Evolutionary conservation across 2,797 vertebrate genomes (phyloP).

Genomic region (Poecilia velifera): DNA sequence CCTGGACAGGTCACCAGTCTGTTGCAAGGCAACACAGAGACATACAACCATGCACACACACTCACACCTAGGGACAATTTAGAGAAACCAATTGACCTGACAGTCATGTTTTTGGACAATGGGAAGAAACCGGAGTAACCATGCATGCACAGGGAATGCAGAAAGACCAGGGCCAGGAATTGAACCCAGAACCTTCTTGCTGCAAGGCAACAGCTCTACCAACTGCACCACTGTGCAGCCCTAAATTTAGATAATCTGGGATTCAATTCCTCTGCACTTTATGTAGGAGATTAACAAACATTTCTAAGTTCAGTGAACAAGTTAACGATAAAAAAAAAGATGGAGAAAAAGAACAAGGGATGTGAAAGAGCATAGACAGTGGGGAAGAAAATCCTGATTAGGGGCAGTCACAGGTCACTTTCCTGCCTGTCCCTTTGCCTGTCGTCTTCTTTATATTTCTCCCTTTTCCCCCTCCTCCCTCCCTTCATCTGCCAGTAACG

Average conservation of each 20-base stretch:
- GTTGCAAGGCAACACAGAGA: no score
- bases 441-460: slow-evolving; percentile 10
- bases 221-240: no score
- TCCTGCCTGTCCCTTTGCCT: slow-evolving; percentile 45
- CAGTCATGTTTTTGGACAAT: no score
- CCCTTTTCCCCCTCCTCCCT: slow-evolving; percentile 7
- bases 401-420: slow-evolving; percentile 59
- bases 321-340: slow-evolving; percentile 26
- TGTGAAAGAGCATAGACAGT: slow-evolving; percentile 34
- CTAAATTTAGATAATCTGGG: slow-evolving; percentile 11
- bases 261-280: slow-evolving; percentile 28
- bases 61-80: no score
- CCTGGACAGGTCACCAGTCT: no score
- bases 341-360: slow-evolving; percentile 34
- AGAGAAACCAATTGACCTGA: no score
- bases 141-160: no score
- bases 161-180: no score
- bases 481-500: slow-evolving; percentile 56
- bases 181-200: no score
- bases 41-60: no score
- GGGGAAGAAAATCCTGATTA: slow-evolving; percentile 63
- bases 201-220: no score
- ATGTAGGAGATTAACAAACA: slow-evolving; percentile 40
- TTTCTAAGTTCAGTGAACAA: slow-evolving; percentile 29
- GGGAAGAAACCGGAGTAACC: no score